Percentiles rank a stretch among this genome's conserved stretches.
Conservation (phyloP, 2,797 vertebrate genomes). For the Brachyalestes nurse region DNA sequence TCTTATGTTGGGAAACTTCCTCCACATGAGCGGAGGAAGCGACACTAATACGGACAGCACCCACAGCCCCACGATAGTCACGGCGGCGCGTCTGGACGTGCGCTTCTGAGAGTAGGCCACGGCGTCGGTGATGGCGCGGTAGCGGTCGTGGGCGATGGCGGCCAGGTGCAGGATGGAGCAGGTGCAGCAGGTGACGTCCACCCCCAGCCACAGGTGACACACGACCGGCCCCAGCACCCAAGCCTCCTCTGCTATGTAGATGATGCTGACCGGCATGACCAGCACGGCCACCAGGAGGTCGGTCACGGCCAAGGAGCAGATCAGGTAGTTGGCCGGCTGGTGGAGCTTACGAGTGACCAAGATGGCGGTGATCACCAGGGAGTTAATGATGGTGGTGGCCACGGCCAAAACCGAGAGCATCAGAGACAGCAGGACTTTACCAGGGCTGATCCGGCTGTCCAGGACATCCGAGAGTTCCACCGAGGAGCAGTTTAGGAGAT, state of each 20-base stretch:
- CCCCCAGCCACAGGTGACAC: constrained; percentile 94
- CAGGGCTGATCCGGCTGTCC: constrained; percentile 63
- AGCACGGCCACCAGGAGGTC: constrained; percentile 95
- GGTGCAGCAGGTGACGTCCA: constrained; percentile 95
- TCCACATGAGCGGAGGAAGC: constrained; percentile 92
- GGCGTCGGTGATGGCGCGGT: constrained; percentile 94
- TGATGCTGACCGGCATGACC: constrained; percentile 97
- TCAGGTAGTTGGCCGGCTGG: constrained; percentile 96
- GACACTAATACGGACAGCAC: constrained; percentile 93
- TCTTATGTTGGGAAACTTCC: constrained; percentile 69
- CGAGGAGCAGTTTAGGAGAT: constrained; percentile 45
- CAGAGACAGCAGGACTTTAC: constrained; percentile 89
- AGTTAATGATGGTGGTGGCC: constrained; percentile 94
- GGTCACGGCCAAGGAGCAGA: constrained; percentile 95
- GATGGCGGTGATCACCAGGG: constrained; percentile 95
- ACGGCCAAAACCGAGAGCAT: constrained; percentile 92
- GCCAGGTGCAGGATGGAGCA: constrained; percentile 97
- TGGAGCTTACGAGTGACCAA: constrained; percentile 94
- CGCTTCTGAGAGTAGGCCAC: constrained; percentile 94
- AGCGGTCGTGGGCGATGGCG: constrained; percentile 93
- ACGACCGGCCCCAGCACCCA: constrained; percentile 93
- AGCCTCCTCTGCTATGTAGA: constrained; percentile 92
- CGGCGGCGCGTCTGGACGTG: constrained; percentile 87
- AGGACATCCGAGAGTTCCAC: constrained; percentile 35
- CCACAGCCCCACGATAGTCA: constrained; percentile 92